Evolutionary conservation across 2,888 invertebrate genomes (phyloP).

Genomic region (Hypolimnas misippus): DNA sequence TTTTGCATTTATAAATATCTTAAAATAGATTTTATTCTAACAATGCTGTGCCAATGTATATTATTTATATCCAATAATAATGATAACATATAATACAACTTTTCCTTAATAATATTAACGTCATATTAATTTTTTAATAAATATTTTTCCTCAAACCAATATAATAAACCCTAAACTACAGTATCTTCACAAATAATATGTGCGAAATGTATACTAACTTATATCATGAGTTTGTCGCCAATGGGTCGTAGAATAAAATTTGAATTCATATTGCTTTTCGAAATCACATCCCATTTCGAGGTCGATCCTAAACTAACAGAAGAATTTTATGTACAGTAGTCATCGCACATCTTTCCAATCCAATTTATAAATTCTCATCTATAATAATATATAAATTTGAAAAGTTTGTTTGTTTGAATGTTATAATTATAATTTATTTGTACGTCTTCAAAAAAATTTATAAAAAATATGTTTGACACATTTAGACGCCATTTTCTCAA

Average conservation of each 20-base stretch:
- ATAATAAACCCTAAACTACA: not conserved
- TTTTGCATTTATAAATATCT: too few relatives aligned
- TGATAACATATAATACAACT: too few relatives aligned
- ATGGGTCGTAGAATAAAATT: slow-evolving; percentile 23
- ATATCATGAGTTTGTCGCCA: slow-evolving; percentile 2
- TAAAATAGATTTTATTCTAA: too few relatives aligned
- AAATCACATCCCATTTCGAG: slow-evolving; percentile 21
- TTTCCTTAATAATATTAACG: not conserved
- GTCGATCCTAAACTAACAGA: slow-evolving; percentile 27
- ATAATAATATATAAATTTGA: too few relatives aligned
- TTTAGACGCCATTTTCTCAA: too few relatives aligned
- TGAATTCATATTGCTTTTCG: slow-evolving; percentile 27
- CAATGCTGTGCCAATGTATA: too few relatives aligned
- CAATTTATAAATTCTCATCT: not conserved
- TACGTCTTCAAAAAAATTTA: too few relatives aligned
- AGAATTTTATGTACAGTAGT: slow-evolving; percentile 13
- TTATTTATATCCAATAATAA: too few relatives aligned
- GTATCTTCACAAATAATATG: slow-evolving; percentile 7
- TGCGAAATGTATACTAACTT: not conserved
- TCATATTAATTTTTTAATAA: not conserved
- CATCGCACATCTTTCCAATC: not conserved
- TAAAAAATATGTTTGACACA: too few relatives aligned
- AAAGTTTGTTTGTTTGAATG: too few relatives aligned
- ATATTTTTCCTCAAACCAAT: not conserved
- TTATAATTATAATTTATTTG: too few relatives aligned